These are phyloP conservation scores for Macaca mulatta DNA, from an alignment of 2,113 vertebrate species.

Conservation along the genomic window DNA sequence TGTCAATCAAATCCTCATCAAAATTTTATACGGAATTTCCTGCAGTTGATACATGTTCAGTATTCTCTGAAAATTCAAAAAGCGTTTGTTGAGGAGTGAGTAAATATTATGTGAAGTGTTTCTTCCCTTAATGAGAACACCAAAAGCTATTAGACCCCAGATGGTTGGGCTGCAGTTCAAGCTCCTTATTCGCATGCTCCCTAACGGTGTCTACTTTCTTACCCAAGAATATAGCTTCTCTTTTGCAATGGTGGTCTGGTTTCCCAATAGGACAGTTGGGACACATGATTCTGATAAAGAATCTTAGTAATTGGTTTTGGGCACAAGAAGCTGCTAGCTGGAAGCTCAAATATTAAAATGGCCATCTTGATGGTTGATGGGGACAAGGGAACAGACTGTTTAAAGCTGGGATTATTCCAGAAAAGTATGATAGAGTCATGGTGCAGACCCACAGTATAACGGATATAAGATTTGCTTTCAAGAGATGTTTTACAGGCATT, in stretches of 20 bases:
- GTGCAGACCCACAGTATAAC: neutral
- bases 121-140: neutral
- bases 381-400: neutral
- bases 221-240: neutral
- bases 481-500: neutral
- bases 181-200: neutral
- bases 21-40: neutral
- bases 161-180: neutral
- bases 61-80: neutral
- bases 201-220: neutral
- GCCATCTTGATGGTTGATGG: neutral
- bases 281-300: neutral
- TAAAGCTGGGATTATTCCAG: neutral
- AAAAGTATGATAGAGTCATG: neutral
- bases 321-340: neutral
- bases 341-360: neutral
- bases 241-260: neutral
- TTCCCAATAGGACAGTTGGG: neutral
- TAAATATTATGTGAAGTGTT: neutral
- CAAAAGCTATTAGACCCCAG: neutral
- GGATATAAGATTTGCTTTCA: neutral
- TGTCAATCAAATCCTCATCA: neutral
- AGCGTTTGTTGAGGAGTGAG: neutral
- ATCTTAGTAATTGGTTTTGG: neutral
- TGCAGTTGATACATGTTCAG: neutral